Evolutionary conservation across 1,140 invertebrate species (phyloP).

Genomic region (Drepana arcuata): DNA sequence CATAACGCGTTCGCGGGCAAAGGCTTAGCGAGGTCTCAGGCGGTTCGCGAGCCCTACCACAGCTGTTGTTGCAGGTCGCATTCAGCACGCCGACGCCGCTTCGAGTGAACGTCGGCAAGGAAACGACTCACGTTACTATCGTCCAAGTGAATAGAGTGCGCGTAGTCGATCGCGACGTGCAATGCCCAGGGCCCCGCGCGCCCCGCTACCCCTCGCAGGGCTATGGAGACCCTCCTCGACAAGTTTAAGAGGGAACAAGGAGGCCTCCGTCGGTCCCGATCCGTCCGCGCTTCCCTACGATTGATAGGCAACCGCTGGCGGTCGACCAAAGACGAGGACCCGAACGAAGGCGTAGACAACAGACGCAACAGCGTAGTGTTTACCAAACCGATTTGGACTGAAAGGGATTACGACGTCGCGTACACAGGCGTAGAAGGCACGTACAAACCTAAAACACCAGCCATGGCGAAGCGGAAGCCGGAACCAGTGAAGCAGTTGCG

Average conservation of each 20-base stretch:
- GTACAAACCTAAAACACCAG: constrained; percentile 70
- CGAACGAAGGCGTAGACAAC: constrained; percentile 38
- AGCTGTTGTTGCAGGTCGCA: constrained; percentile 45
- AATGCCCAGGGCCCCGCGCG: constrained; percentile 52
- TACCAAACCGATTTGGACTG: constrained; percentile 57
- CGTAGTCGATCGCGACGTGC: constrained; percentile 58
- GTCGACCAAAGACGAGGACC: constrained; percentile 50
- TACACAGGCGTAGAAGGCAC: constrained; percentile 62
- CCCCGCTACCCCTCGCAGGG: constrained; percentile 48
- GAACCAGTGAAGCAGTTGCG: constrained; percentile 40
- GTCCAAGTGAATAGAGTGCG: constrained; percentile 60
- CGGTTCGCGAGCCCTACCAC: constrained; percentile 29
- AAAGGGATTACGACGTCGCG: constrained; percentile 51
- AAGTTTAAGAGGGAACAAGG: constrained; percentile 60
- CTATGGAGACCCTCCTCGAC: constrained; percentile 65
- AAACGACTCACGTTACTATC: constrained; percentile 59
- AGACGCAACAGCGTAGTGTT: constrained; percentile 54
- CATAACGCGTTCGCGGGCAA: constrained; percentile 24
- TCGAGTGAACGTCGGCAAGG: constrained; percentile 58
- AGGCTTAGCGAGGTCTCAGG: background rate
- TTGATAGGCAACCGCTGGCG: constrained; percentile 74
- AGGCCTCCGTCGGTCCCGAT: constrained; percentile 77
- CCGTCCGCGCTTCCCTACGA: constrained; percentile 80
- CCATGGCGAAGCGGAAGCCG: constrained; percentile 52
- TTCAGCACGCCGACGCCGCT: constrained; percentile 42